Evolutionary conservation across 2,113 vertebrate species (phyloP), one percentile per base, ranked within the genome.

Genomic region (Baryphthengus martii): DNA sequence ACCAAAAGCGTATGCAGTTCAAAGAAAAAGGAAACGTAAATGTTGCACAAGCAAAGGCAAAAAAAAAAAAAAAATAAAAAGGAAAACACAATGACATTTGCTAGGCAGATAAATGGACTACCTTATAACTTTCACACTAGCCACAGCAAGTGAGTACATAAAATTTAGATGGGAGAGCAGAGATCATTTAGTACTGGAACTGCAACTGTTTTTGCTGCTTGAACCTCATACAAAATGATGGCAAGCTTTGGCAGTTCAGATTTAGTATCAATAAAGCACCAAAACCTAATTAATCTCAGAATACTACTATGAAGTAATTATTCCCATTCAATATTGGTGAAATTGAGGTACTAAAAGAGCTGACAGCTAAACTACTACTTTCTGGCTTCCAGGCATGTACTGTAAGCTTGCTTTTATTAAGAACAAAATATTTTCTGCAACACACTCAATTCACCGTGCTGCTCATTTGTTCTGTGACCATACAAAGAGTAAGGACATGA

Each of bases 121-220:
- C 17, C 7, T 45, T 44, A 29, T 4, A 63, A 39, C 31, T 92
- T 72, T 37, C 61, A 49, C 11, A 23, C 19, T 4, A 53, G 62
- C 28, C 37, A 78, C 1, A 1, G 37, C 25, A 68, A 15, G 19
- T 0, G 0, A 84, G 9, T 31, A 49, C 26, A 49, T 8, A 72
- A 39, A 74, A 39, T 37, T 74, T 52, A 87, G 15, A 10, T 44
- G 12, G 13, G 20, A 37, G 28, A 78, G 10, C 18, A 65, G 23
- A 78, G 17, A 56, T 50, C 45, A 65, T 29, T 35, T 63, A 6
- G 19, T 31, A 13, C 29, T 77, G 59, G 42, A 90, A 76, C 16
- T 52, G 26, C 37, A 85, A 44, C 42, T 87, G 35, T 19, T 74
- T 14, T 28, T 63, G 29, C 45, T 63, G 45, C 40, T 40, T 86